Base-by-base conservation (phyloP, 2,113 vertebrate species). In the Stomatorhinus ivindoensis region DNA sequence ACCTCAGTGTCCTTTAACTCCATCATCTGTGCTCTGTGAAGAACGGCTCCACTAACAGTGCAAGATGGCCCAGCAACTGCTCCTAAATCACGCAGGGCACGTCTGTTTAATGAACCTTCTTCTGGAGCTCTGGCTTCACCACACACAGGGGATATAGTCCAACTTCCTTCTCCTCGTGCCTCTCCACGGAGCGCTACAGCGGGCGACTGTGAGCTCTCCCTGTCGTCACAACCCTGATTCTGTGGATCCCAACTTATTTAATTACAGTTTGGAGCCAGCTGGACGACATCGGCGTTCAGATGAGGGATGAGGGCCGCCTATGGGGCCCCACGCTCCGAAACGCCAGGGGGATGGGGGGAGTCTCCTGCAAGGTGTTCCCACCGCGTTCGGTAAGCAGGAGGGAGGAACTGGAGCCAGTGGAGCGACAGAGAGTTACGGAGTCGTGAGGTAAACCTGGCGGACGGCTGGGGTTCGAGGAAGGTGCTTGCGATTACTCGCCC, bases 241-340 rank as follows among this genome's bases (percentile, higher is more conserved):
- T 89, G 51, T 42, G 65, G 42, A 53, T 83, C 76, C 48, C 47
- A 47, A 42, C 73, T 89, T 82, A 89, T 53, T 53, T 35, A 82
- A 89, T 83, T 89, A 80, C 51, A 55, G 27, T 89, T 83, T 83
- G 27, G 47, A 53, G 88, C 88, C 88, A 89, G 88, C 47, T 89
- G 88, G 88, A 83, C 69, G 51, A 80, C 47, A 39, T 21, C 24
- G 65, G 42, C 8, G 27, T 58, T 82, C 47, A 76, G 47, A 73
- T 76, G 46, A 24, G 53, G 76, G 73, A 89, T 80, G 76, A 50
- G 48, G 48, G 76, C 27, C 47, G 24, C 19, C 69, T n/a, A 55
- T 13, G 48, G 27, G 88, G 27, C 35, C 69, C 48, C 31, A 82
- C 42, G 6, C 46, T 73, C 21, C 42, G n/a, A 15, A 88, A 27